phyloP scores from a whole-genome alignment of 2,113 vertebrate genomes.

The Tylochromis polylepis region DNA sequence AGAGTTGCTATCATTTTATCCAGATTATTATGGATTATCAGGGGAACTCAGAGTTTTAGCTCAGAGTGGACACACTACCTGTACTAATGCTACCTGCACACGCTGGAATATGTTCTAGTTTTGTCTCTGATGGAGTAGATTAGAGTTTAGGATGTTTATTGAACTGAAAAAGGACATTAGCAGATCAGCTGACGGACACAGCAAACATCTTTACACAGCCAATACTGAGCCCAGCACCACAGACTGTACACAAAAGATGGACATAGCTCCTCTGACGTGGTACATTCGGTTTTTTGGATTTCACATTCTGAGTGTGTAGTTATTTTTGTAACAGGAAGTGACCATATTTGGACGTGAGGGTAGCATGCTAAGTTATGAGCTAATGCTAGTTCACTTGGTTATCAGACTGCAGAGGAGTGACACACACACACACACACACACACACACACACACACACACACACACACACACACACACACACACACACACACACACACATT shows the following conservation, averaged over 20 bases:
- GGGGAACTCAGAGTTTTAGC: not conserved
- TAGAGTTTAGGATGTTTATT: not conserved
- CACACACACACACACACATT: accelerated
- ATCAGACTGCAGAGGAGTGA: not conserved
- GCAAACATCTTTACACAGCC: accelerated
- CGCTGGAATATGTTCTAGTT: not conserved
- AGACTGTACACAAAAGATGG: not conserved
- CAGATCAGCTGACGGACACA: not conserved
- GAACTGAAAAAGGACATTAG: not conserved
- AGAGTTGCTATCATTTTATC: accelerated
- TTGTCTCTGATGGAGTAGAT: not conserved
- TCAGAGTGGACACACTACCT: not conserved
- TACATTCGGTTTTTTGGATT: not conserved
- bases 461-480: not conserved
- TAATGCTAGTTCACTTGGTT: not conserved
- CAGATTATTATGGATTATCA: not conserved
- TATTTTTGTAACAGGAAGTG: not conserved
- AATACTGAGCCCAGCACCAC: not conserved
- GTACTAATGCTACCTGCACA: not conserved
- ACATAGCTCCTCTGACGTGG: not conserved
- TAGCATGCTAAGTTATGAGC: not conserved
- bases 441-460: accelerated
- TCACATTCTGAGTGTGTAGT: not conserved
- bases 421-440: accelerated
- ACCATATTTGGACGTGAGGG: not conserved